These are phyloP conservation scores for Synergus laeviventris DNA, from an alignment of 2,888 invertebrate species.

Conservation along the genomic window DNA sequence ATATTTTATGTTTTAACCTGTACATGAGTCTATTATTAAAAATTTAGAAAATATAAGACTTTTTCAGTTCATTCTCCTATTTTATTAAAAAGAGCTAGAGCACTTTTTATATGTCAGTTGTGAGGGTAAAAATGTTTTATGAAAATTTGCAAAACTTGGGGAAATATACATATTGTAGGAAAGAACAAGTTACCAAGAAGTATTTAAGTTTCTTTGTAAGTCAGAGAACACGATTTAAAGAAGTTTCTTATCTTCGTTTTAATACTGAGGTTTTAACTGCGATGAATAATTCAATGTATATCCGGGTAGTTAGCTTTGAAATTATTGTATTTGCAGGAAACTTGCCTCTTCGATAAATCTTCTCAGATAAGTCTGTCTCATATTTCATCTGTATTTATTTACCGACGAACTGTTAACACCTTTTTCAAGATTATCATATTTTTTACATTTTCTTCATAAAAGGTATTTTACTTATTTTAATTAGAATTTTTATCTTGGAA, in stretches of 20 bases:
- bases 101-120: background rate
- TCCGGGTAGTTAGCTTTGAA: slow-evolving; percentile 6
- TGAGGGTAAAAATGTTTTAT: background rate
- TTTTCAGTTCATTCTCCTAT: no score
- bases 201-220: slow-evolving; percentile 23
- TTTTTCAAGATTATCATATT: background rate
- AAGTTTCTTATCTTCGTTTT: slow-evolving; percentile 22
- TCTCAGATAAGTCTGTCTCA: no score
- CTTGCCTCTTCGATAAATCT: background rate
- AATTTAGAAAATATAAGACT: no score
- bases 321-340: background rate
- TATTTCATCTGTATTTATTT: no score
- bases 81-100: background rate
- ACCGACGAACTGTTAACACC: no score
- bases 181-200: slow-evolving; percentile 2
- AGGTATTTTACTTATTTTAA: no score
- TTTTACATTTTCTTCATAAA: no score
- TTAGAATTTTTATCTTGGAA: no score
- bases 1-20: background rate
- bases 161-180: background rate
- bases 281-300: slow-evolving; percentile 29
- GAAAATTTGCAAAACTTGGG: background rate
- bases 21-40: background rate
- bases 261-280: background rate
- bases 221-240: slow-evolving; percentile 31